These are phyloP conservation scores for Malurus alboscapulatus DNA, from an alignment of 2,113 vertebrate species.

Conservation along the genomic window DNA sequence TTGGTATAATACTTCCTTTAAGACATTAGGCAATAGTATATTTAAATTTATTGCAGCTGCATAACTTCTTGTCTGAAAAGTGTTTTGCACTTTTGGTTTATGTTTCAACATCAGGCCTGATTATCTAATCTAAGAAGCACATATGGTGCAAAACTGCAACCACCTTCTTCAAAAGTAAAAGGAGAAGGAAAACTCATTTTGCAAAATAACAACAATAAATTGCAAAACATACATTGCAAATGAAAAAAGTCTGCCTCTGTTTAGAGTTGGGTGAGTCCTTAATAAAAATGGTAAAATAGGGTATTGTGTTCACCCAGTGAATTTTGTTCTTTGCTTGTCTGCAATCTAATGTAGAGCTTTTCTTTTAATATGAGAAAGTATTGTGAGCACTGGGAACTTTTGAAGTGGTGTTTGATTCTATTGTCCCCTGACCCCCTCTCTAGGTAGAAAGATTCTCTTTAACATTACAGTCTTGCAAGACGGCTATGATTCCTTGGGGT, in stretches of 20 bases:
- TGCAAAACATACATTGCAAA: neutral
- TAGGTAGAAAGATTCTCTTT: neutral
- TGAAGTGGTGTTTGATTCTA: neutral
- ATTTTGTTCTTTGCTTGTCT: neutral
- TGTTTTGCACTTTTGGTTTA: neutral
- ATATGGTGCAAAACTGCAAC: neutral
- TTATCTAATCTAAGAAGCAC: neutral
- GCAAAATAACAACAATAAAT: neutral
- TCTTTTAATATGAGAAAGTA: neutral
- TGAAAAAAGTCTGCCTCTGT: neutral
- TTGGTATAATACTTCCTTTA: neutral
- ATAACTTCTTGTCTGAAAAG: neutral
- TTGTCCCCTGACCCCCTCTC: neutral
- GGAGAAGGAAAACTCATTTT: neutral
- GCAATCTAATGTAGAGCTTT: neutral
- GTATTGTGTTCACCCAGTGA: neutral
- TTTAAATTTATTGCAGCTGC: neutral
- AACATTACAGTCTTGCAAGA: neutral
- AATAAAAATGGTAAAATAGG: neutral
- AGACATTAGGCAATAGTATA: neutral
- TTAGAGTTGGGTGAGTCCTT: neutral
- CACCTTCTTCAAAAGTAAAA: neutral
- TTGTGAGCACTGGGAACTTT: neutral
- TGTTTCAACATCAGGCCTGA: neutral
- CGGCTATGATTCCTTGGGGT: neutral